Evolutionary conservation across 2,113 vertebrate species (phyloP), one percentile per base, ranked within the genome.

Genomic region (Melozone crissalis): DNA sequence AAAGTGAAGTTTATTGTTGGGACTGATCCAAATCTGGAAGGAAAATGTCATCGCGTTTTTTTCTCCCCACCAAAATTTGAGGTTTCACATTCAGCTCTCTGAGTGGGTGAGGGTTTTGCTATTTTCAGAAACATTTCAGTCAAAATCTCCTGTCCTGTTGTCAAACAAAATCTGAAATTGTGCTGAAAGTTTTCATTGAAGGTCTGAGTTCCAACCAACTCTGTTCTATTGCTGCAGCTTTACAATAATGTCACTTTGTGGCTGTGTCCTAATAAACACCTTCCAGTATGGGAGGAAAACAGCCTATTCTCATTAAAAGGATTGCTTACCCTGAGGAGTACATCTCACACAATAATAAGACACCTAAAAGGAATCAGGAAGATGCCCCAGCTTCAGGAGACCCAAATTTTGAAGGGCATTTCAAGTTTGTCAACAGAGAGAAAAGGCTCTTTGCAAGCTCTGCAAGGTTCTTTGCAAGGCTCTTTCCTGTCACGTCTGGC

Each of bases 61-160:
- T 35, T 13, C 27, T 61, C 11, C 13, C n/a, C 33, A 26, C 84
- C 84, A 94, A 68, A 92, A 87, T 68, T 15, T 82, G 77, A 95
- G 58, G 67, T 84, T 95, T 78, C 41, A 35, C 31, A 68, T 94
- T 78, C 61, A 71, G 54, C 33, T 57, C n/a, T 89, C 61, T 66
- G 74, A 79, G 44, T 68, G 57, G n/a, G 54, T 73, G 26, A 84
- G 35, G n/a, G 54, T 49, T 89, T 57, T 84, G 20, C 44, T 92
- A 84, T 94, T 87, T 94, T 93, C 13, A 11, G 84, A 94, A 95
- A 82, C 62, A 23, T 76, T 89, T 91, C 58, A 85, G 62, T 91
- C 54, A 76, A 91, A 93, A 76, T n/a, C 62, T 95, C 58, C 58
- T 73, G 52, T 69, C 87, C 74, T 43, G 55, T 76, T 62, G 30